phyloP scores from a whole-genome alignment of 2,113 vertebrate species.

The Canis aureus region DNA sequence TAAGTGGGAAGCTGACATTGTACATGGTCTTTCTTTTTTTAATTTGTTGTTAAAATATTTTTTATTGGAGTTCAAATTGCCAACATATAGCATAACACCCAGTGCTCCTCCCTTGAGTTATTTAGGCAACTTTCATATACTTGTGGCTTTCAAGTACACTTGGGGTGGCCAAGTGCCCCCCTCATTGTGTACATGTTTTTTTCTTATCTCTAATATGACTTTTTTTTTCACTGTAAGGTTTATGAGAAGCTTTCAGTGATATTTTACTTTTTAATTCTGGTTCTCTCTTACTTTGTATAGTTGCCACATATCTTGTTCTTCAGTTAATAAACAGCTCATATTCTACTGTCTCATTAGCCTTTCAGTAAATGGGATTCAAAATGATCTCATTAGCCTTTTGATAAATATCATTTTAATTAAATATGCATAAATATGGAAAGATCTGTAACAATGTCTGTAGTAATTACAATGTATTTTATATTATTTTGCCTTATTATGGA shows the following conservation, averaged over 20 bases:
- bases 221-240: background rate
- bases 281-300: slow-evolving; percentile 56
- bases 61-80: too few species aligned
- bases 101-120: background rate
- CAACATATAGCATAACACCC: too few species aligned
- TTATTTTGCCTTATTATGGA: slow-evolving; percentile 59
- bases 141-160: background rate
- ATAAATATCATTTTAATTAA: slow-evolving; percentile 77
- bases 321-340: slow-evolving; percentile 64
- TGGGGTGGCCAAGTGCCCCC: too few species aligned
- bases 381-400: slow-evolving; percentile 78
- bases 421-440: slow-evolving; percentile 72
- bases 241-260: background rate
- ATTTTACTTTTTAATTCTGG: slow-evolving; percentile 31
- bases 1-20: background rate
- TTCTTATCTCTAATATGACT: background rate
- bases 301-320: slow-evolving; percentile 45
- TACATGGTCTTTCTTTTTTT: background rate
- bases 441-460: slow-evolving; percentile 58
- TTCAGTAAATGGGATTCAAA: slow-evolving; percentile 74
- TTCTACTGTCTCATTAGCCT: slow-evolving; percentile 69
- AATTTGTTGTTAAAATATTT: too few species aligned
- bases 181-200: too few species aligned
- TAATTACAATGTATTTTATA: slow-evolving; percentile 66
- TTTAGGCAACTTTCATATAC: background rate